Evolutionary conservation across 1,140 invertebrate species (phyloP).

Genomic region (Saccostrea glomerata): DNA sequence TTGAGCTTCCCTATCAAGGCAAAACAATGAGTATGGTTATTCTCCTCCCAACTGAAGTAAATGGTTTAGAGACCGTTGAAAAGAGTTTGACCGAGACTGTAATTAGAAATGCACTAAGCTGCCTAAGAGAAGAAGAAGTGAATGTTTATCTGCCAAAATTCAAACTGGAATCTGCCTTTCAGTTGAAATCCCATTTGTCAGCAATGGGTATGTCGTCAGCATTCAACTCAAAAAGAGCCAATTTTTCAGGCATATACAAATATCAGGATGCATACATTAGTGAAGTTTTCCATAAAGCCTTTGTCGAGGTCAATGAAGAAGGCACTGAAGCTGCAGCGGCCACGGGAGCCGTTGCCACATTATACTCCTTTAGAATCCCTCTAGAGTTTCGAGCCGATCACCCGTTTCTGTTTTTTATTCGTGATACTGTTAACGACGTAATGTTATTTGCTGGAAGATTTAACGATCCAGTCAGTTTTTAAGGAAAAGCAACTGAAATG

Average conservation of each 20-base stretch:
- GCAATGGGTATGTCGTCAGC: conserved; percentile 61
- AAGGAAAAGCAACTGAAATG: no score
- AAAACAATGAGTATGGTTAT: conserved; percentile 84
- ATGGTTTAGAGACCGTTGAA: conserved; percentile 70
- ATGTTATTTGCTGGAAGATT: conserved; percentile 8
- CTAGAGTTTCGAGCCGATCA: background rate
- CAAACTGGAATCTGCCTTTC: conserved; percentile 44
- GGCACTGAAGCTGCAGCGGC: conserved; percentile 71
- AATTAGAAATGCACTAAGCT: background rate
- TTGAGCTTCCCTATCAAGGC: conserved; percentile 87
- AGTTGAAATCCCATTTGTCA: conserved; percentile 76
- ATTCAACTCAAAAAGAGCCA: conserved; percentile 57
- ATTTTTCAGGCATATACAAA: conserved; percentile 69
- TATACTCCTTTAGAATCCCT: background rate
- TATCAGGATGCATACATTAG: conserved; percentile 64
- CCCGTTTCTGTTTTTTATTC: conserved; percentile 11
- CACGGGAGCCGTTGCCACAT: conserved; percentile 14
- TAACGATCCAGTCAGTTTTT: background rate
- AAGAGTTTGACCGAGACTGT: conserved; percentile 32
- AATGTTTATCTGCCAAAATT: conserved; percentile 63
- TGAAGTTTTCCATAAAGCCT: conserved; percentile 79
- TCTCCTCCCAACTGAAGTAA: conserved; percentile 82
- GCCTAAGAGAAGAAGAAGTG: conserved; percentile 44
- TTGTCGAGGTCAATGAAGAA: conserved; percentile 55
- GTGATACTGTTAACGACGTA: background rate